phyloP scores from a whole-genome alignment of 2,888 invertebrate species.

The Heliconius cydno region DNA sequence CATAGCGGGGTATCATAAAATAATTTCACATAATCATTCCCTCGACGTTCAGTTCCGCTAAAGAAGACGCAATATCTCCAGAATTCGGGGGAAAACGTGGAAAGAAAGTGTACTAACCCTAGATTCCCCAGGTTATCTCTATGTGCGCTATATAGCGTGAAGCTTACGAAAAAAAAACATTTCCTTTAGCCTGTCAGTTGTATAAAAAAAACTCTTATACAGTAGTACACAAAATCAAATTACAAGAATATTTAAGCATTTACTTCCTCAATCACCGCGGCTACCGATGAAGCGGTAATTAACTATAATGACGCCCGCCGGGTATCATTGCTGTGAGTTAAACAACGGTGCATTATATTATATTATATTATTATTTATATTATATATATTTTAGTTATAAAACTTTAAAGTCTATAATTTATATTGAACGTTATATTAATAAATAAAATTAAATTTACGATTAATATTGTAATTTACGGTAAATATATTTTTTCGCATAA shows the following conservation, averaged over 20 bases:
- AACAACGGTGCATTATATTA: conserved; percentile 33
- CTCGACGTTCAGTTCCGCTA: no score
- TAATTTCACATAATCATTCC: no score
- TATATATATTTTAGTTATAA: conserved; percentile 7
- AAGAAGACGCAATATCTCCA: no score
- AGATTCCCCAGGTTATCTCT: no score
- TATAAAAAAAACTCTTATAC: no score
- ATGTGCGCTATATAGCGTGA: no score
- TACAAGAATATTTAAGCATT: conserved; percentile 23
- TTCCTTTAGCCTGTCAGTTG: no score
- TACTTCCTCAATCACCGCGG: conserved; percentile 38
- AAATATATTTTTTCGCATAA: background rate
- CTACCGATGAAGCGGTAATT: conserved; percentile 40
- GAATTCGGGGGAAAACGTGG: no score
- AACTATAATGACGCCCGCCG: conserved; percentile 36
- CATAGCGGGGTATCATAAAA: no score
- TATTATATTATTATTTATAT: background rate
- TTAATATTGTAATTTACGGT: background rate
- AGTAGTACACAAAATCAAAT: conserved; percentile 29
- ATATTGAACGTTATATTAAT: background rate
- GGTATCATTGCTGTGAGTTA: conserved; percentile 8
- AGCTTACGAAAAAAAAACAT: no score
- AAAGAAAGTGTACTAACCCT: no score
- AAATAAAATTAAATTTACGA: background rate
- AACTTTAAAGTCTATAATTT: background rate